Evolutionary conservation across 2,888 invertebrate species (phyloP), one percentile per base, ranked within the genome.

Genomic region (Drepanosiphum platanoidis): DNA sequence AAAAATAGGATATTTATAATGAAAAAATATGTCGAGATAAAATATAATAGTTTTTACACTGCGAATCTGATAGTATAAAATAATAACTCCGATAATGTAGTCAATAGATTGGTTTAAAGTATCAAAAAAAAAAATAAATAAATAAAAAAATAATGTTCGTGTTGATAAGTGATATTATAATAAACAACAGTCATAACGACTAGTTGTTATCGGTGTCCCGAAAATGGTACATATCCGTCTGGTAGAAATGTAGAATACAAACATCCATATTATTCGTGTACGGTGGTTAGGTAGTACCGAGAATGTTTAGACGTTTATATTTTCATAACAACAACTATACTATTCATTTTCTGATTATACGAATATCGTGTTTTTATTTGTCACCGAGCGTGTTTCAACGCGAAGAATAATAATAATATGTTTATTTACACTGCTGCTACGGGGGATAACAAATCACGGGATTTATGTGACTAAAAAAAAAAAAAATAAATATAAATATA

Each of bases 11-110:
- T 78, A 39, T 11, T 39, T 36, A 61, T 36, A 72, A 72, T 18
- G 18, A 46, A 72, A 30, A 79, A 66, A 79, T 46, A 39, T 42
- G 78, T n/a, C 22, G 32, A 66, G 32, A 32, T 79, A 32, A 79
- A 30, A 58, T 79, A 64, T 64, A n/a, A n/a, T n/a, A n/a, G 7
- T n/a, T 42, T 30, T 79, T 32, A n/a, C 32, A n/a, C 36, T 18
- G 42, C 15, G 3, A 66, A 79, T 79, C 78, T 42, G 66, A 34
- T 32, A 22, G n/a, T 32, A 66, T 8, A 2, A 66, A 1, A 77
- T n/a, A n/a, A 77, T 42, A 34, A 61, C 22, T 64, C n/a, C n/a
- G n/a, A n/a, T n/a, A n/a, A n/a, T n/a, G n/a, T n/a, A n/a, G n/a
- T n/a, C n/a, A n/a, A n/a, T n/a, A n/a, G n/a, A n/a, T n/a, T n/a